Evolutionary conservation across 2,797 vertebrate species (phyloP), one percentile per base, ranked within the genome.

Genomic region (Rhinophrynus dorsalis): DNA sequence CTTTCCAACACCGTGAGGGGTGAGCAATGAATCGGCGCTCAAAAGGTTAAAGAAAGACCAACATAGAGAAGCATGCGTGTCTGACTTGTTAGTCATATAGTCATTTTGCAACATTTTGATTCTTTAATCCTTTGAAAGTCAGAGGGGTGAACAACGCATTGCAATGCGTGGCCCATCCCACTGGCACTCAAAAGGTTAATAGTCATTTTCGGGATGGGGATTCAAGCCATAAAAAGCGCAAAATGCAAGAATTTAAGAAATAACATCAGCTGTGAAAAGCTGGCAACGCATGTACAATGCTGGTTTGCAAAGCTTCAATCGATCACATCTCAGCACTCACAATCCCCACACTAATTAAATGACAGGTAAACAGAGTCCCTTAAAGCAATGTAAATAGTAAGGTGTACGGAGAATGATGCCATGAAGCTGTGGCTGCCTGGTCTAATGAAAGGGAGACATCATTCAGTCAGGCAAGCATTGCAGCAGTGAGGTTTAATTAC

Each of bases 221-320:
- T 50, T 7, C 8, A 50, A 5, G 27, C 6, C 11, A 12, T 3
- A 47, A 11, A 23, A 18, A 29, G 21, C n/a, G n/a, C n/a, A n/a
- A n/a, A 66, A 11, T 37, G 35, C 35, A 45, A 2, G 30, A 15
- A 37, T 26, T 47, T 21, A 21, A 33, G 12, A 40, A 12, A 55
- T 55, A 38, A 48, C 54, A 32, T 54, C n/a, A 24, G 5, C 12
- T 65, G 27, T 21, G 44, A 66, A 67, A 56, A 51, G 63, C 50
- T 67, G 63, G 56, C 51, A 26, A 11, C 10, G 4, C 27, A 44
- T 32, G 18, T 51, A 56, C 38, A 33, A 3, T 55, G 4, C 38
- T 66, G 17, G 5, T 2, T 5, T 11, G 17, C 40, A 45, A 7
- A 11, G 20, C 24, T 6, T 9, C 23, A n/a, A n/a, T n/a, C n/a